phyloP scores from a whole-genome alignment of 2,113 vertebrate genomes.

The Calidris pygmaea region DNA sequence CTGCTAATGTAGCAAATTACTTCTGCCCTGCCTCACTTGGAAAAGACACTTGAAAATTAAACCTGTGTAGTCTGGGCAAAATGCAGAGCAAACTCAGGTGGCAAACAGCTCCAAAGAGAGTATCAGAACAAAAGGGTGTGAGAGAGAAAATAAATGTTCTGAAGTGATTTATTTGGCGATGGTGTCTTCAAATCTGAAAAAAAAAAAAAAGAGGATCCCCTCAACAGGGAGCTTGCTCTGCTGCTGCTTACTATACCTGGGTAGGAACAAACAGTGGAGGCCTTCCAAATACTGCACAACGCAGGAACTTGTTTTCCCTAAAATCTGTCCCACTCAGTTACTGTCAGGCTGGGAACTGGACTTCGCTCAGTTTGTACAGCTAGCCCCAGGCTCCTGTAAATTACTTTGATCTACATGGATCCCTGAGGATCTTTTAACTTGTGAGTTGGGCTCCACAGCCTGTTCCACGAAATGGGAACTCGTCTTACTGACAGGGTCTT shows the following conservation, averaged over 20 bases:
- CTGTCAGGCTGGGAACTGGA: background rate
- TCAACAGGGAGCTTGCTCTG: background rate
- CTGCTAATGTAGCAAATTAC: background rate
- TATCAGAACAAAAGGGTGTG: background rate
- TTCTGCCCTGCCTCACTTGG: background rate
- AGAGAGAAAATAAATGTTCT: background rate
- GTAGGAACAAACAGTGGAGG: background rate
- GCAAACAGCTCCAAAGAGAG: background rate
- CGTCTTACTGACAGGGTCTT: background rate
- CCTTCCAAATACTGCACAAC: background rate
- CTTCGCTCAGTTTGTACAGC: slow-evolving; percentile 35
- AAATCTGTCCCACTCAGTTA: slow-evolving; percentile 41
- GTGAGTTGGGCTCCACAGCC: background rate
- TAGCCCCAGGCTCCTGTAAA: slow-evolving; percentile 18
- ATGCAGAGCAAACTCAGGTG: background rate
- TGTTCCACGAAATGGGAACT: background rate
- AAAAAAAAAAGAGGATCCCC: background rate
- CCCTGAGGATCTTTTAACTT: slow-evolving; percentile 14
- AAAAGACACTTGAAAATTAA: slow-evolving; percentile 22
- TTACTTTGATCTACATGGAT: slow-evolving; percentile 12
- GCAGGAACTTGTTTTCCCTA: slow-evolving; percentile 8
- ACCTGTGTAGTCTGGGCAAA: background rate
- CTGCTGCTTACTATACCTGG: background rate
- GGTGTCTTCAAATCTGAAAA: background rate
- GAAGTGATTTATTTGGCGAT: background rate